Conservation (phyloP, 2,797 vertebrate species). For the Sebastes oblongus region DNA sequence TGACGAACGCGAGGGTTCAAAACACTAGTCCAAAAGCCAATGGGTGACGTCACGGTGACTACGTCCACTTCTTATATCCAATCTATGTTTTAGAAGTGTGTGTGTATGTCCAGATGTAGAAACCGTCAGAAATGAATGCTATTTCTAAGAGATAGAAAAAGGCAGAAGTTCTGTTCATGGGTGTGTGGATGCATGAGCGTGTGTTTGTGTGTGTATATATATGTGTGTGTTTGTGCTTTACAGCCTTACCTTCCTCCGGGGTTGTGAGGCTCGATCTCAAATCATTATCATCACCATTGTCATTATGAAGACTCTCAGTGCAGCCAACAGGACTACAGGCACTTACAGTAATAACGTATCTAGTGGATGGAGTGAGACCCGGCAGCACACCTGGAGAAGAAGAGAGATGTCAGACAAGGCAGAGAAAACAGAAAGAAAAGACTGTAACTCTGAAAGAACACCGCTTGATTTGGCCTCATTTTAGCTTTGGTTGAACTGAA, state of each 20-base stretch:
- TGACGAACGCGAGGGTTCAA: rapidly evolving
- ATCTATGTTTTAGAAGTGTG: slow-evolving; percentile 23
- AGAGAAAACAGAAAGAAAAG: slow-evolving; percentile 16
- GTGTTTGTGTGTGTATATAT: background rate
- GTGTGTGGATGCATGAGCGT: background rate
- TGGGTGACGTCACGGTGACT: too few relatives aligned
- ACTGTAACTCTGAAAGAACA: background rate
- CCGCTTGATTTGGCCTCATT: background rate
- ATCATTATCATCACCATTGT: slow-evolving; percentile 29
- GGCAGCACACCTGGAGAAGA: slow-evolving; percentile 84
- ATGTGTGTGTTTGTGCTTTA: slow-evolving; percentile 55
- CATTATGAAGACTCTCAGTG: slow-evolving; percentile 83
- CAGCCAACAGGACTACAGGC: slow-evolving; percentile 90
- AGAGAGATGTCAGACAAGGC: background rate
- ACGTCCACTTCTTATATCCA: background rate
- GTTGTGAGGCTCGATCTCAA: slow-evolving; percentile 87
- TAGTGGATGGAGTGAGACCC: slow-evolving; percentile 88
- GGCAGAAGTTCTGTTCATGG: background rate
- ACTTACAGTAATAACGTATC: slow-evolving; percentile 88
- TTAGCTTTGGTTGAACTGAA: background rate
- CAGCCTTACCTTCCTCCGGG: slow-evolving; percentile 91
- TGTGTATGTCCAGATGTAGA: background rate
- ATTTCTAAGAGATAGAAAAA: background rate
- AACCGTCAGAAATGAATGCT: background rate
- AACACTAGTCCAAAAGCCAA: rapidly evolving